Evolutionary conservation across 2,888 invertebrate species (phyloP), one percentile per base, ranked within the genome.

Genomic region (Ametastegia equiseti): DNA sequence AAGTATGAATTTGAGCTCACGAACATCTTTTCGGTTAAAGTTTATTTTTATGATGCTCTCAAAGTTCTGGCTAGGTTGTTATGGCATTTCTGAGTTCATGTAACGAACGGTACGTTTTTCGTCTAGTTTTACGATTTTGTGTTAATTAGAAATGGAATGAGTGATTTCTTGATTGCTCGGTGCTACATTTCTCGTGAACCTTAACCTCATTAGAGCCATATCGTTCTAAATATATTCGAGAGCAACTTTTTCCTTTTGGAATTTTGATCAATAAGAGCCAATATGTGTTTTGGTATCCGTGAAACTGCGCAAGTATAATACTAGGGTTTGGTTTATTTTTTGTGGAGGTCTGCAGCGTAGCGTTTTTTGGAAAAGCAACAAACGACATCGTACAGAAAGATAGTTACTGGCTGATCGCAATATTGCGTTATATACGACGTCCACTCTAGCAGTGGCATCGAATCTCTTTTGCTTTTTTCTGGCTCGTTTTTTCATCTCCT

Each of bases 331-430:
- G 57, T 79, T 65, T 82, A n/a, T n/a, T n/a, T n/a, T n/a, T n/a
- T n/a, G n/a, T n/a, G n/a, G n/a, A n/a, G n/a, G n/a, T n/a, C n/a
- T n/a, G n/a, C n/a, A n/a, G n/a, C n/a, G n/a, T n/a, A n/a, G n/a
- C n/a, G n/a, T 71, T 71, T 80, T 47, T 7, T n/a, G 47, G 27
- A 50, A 71, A 47, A 71, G 71, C 63, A 71, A 82, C 65, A 81
- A 81, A 85, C 83, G 81, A 79, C 80, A 42, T 84, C 82, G 82
- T 84, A 83, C 80, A 80, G 81, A 83, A 82, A 86, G 83, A 81
- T 81, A 84, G 84, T 82, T 86, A 84, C 81, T 42, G 42, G 69
- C 23, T 33, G 63, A 71, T 33, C 75, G 42, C 36, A 33, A 60
- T 81, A 60, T 81, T 77, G 73, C 50, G 23, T 78, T 39, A 33